A percentile compares a stretch with the other conserved stretches of the same genome.
These are phyloP conservation scores for Laticauda laticaudata DNA, from an alignment of 2,113 vertebrate species.

Conservation along the genomic window DNA sequence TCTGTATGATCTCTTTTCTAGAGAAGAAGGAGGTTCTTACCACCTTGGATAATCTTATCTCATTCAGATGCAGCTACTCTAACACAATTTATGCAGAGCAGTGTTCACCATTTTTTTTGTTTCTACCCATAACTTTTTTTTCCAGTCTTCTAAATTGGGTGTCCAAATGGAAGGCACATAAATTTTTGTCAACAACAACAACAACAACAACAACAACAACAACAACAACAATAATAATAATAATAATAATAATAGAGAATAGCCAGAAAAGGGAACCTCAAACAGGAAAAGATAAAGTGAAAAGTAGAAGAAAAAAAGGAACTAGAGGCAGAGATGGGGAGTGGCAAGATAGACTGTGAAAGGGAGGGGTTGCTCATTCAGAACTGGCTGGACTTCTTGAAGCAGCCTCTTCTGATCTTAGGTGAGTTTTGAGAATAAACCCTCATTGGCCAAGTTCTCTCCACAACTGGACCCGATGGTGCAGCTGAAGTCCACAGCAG, in stretches of 20 bases:
- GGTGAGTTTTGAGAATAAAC: not conserved
- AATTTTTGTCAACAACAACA: not conserved
- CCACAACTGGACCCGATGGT: not conserved
- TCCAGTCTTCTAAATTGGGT: not conserved
- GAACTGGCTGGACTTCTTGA: not conserved
- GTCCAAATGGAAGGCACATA: not conserved
- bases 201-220: no score
- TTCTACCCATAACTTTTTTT: not conserved
- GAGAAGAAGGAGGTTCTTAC: not conserved
- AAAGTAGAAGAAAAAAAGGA: not conserved
- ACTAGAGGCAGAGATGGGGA: not conserved
- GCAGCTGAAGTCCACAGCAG: not conserved
- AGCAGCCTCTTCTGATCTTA: not conserved
- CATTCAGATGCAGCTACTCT: not conserved
- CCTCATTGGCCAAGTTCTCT: not conserved
- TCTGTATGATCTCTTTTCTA: not conserved
- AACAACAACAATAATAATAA: no score
- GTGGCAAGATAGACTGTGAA: not conserved
- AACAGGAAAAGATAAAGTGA: not conserved
- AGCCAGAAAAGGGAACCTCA: not conserved
- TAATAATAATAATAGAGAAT: not conserved
- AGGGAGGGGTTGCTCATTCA: accelerated
- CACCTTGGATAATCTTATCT: not conserved
- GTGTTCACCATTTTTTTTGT: not conserved
- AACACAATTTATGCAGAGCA: not conserved